Evolutionary conservation across 2,888 invertebrate genomes (phyloP).

Genomic region (Pristionchus fissidentatus): DNA sequence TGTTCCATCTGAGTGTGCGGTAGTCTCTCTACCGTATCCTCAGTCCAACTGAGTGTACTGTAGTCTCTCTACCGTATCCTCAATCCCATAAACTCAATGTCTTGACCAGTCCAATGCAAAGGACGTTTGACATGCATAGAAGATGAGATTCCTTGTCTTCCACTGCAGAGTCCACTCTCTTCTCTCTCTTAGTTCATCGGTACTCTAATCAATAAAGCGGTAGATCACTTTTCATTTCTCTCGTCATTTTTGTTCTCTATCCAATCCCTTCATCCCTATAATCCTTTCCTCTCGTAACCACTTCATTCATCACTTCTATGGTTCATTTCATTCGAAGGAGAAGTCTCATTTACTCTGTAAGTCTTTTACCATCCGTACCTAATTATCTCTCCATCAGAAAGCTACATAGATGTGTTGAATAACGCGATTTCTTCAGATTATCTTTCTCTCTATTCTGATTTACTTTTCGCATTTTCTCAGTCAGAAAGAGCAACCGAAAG

Average conservation of each 20-base stretch:
- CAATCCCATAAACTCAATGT: no score
- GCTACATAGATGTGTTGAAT: no score
- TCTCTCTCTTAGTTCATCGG: neutral
- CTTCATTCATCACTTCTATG: conserved; percentile 28
- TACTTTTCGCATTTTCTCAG: neutral
- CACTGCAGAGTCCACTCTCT: neutral
- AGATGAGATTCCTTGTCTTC: no score
- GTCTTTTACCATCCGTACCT: neutral
- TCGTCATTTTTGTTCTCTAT: neutral
- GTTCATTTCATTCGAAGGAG: conserved; percentile 23
- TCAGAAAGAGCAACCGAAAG: neutral
- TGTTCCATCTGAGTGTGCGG: no score
- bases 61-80: no score
- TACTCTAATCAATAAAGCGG: no score
- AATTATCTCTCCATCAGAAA: neutral
- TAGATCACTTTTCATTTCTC: neutral
- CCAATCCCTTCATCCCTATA: neutral
- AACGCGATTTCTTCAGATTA: neutral
- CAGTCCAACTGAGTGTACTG: no score
- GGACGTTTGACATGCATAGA: no score
- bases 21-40: no score
- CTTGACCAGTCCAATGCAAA: no score
- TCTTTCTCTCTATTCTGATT: neutral
- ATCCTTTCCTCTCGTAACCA: conserved; percentile 5
- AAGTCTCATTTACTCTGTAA: neutral